Conservation (phyloP, 1,140 invertebrate genomes). For the Geopemphigus sp. region DNA sequence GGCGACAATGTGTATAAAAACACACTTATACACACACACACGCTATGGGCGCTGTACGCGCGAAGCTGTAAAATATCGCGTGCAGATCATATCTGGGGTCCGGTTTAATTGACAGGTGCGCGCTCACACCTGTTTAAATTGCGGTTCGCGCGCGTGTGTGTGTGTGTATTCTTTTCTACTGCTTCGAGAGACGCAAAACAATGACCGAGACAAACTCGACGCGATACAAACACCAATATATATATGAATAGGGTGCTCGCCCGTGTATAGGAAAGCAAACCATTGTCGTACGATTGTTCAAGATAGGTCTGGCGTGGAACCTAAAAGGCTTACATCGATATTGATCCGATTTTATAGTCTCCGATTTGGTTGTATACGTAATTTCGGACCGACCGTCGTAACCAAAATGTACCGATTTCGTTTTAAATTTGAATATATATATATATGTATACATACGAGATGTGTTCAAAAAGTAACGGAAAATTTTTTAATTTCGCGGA, state of each 20-base stretch:
- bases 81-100: slow-evolving; percentile 33
- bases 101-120: slow-evolving; percentile 41
- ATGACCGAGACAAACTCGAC: slow-evolving; percentile 17
- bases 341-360: slow-evolving; percentile 6
- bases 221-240: neutral
- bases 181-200: slow-evolving; percentile 7
- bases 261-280: neutral
- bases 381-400: neutral
- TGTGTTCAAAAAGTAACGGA: too few relatives aligned
- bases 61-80: slow-evolving; percentile 41
- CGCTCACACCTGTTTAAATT: slow-evolving; percentile 30
- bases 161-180: neutral
- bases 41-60: too few relatives aligned
- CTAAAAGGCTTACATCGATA: neutral
- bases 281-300: neutral
- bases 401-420: neutral
- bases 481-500: too few relatives aligned
- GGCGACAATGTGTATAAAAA: slow-evolving; percentile 19
- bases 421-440: too few relatives aligned
- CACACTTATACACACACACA: too few relatives aligned
- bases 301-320: too few relatives aligned
- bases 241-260: neutral
- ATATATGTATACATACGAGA: too few relatives aligned
- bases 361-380: neutral
- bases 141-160: neutral